Evolutionary conservation across 2,113 vertebrate species (phyloP), one percentile per base, ranked within the genome.

Genomic region (Probosciger aterrimus): DNA sequence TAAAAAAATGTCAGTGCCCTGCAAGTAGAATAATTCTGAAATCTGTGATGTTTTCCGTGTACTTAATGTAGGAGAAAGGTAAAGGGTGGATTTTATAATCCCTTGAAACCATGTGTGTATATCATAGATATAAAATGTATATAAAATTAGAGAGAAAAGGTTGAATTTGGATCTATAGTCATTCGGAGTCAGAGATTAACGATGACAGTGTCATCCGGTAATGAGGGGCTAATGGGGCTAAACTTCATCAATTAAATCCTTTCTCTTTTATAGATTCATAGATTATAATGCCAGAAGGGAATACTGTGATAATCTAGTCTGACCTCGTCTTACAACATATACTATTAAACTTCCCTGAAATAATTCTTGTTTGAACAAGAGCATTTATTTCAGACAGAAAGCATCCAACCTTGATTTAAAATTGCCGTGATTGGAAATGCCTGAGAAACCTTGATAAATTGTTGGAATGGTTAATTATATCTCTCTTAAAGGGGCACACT

Each of bases 151-250:
- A 95, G 75, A 80, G 91, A 96, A 96, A 96, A 96, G 94, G 94
- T 97, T 96, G 93, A 94, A 96, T 92, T 95, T 96, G 90, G 67
- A 96, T 96, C 84, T 95, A 63, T 88, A 95, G 92, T 88, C 91
- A 43, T 88, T 93, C 2, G 5, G 94, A 96, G 96, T 96, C 95
- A 95, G 78, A 95, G 95, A 97, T 94, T 96, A 95, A 97, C 27
- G 93, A 97, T 94, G 96, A 94, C 87, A 95, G 17, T 97, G 95
- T 96, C 96, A 94, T 94, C 78, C 4, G 5, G 90, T 96, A 97
- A 97, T 95, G 95, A 97, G 93, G 82, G 96, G 94, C 95, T 97
- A 97, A 97, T 97, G 95, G 96, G 94, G 93, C 96, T 97, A 97
- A 97, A 97, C 96, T 95, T 97, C 96, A 97, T 97, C 96, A 97